Conservation (phyloP, 2,797 vertebrate genomes). For the Hydrolagus colliei region DNA sequence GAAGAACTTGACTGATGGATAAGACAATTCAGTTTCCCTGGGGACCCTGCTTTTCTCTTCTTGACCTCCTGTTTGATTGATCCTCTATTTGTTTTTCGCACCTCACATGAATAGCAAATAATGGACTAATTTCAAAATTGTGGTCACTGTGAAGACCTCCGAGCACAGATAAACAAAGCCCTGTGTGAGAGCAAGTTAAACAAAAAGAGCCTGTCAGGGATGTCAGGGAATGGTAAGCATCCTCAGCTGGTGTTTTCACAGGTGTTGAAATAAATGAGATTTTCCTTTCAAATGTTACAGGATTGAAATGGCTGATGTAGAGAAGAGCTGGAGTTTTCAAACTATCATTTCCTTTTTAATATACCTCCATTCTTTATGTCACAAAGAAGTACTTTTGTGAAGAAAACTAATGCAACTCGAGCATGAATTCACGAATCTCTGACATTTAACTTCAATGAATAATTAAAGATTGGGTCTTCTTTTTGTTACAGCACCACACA, state of each 20-base stretch:
- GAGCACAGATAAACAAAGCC: conserved; percentile 38
- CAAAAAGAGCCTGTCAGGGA: conserved; percentile 35
- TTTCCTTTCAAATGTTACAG: conserved; percentile 32
- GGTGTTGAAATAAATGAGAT: conserved; percentile 35
- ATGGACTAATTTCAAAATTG: conserved; percentile 40
- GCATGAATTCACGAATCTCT: neutral
- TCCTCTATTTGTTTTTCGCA: conserved; percentile 38
- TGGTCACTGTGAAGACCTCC: conserved; percentile 32
- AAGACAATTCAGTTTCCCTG: conserved; percentile 36
- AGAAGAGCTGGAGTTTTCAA: conserved; percentile 30
- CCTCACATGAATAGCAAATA: conserved; percentile 40
- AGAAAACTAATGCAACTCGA: conserved; percentile 1
- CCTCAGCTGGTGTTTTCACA: conserved; percentile 39
- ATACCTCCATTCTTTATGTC: conserved; percentile 21
- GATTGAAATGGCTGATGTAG: conserved; percentile 23
- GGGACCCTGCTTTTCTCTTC: conserved; percentile 35
- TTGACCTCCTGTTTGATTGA: conserved; percentile 20
- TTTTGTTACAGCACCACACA: neutral
- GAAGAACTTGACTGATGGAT: conserved; percentile 34
- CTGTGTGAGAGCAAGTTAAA: conserved; percentile 30
- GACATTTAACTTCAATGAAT: neutral
- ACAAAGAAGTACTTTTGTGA: conserved; percentile 36
- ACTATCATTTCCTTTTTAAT: conserved; percentile 22
- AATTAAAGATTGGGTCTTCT: neutral
- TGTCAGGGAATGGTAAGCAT: conserved; percentile 37